Evolutionary conservation across 2,888 invertebrate species (phyloP).

Genomic region (Seira ritae): DNA sequence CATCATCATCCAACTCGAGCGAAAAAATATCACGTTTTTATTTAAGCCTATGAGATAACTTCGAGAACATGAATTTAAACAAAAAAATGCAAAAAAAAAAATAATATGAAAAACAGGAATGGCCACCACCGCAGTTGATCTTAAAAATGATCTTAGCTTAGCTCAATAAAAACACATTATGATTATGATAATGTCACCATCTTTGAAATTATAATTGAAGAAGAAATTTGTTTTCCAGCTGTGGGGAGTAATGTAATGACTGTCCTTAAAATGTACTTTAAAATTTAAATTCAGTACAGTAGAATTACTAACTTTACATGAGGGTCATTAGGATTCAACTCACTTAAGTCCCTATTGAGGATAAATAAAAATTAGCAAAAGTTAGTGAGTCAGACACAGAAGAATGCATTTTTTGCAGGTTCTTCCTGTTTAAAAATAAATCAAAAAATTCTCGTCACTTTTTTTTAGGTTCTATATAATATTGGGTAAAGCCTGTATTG

Average conservation of each 20-base stretch:
- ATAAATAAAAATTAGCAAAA: no score
- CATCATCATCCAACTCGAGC: neutral
- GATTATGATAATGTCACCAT: neutral
- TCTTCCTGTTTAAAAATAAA: no score
- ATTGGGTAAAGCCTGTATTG: no score
- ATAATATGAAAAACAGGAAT: conserved; percentile 24
- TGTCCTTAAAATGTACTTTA: no score
- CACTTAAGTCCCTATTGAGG: no score
- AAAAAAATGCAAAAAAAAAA: conserved; percentile 28
- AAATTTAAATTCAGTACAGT: neutral
- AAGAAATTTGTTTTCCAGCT: neutral
- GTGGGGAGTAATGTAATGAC: neutral
- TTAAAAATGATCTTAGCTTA: no score
- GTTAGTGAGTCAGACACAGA: no score
- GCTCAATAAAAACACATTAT: neutral
- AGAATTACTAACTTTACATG: neutral
- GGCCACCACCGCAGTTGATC: conserved; percentile 34
- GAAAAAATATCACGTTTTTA: neutral
- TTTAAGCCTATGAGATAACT: conserved; percentile 31
- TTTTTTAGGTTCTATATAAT: no score
- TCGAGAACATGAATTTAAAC: conserved; percentile 30
- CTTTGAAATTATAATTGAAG: neutral
- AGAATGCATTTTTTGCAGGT: no score
- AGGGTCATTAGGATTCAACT: no score
- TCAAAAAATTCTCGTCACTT: no score